Conservation (phyloP, 2,113 vertebrate species). For the Alosa alosa region DNA sequence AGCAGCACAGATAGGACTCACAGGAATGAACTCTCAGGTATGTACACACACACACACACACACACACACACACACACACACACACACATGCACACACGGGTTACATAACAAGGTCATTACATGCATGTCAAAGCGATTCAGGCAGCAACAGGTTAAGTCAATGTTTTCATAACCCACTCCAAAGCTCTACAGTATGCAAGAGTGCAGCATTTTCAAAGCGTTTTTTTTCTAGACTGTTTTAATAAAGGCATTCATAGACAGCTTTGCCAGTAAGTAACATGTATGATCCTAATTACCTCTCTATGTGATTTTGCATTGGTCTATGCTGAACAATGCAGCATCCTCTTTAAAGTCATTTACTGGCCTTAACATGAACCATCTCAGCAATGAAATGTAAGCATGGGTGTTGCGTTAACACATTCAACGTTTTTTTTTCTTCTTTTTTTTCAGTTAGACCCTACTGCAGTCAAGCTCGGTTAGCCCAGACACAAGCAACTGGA, state of each 20-base stretch:
- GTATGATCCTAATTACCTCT: not conserved
- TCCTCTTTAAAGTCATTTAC: not conserved
- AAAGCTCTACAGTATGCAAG: not conserved
- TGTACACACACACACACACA: not conserved
- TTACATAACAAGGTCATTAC: not conserved
- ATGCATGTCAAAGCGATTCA: not conserved
- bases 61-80: not conserved
- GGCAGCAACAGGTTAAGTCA: not conserved
- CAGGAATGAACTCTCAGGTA: not conserved
- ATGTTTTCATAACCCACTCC: not conserved
- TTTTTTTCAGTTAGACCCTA: not conserved
- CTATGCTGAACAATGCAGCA: not conserved
- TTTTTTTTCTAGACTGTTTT: not conserved
- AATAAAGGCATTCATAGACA: not conserved
- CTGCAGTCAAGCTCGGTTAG: constrained; percentile 21
- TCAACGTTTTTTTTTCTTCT: not conserved
- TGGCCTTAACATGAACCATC: not conserved
- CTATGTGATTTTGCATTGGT: not conserved
- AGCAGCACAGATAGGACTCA: not conserved
- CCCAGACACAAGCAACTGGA: constrained; percentile 34
- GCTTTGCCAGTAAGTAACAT: not conserved
- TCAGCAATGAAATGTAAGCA: constrained; percentile 11
- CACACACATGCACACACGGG: not conserved
- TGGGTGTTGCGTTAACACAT: not conserved
- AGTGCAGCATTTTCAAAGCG: not conserved